Conservation (phyloP, 2,797 vertebrate genomes). For the Lophius americanus region DNA sequence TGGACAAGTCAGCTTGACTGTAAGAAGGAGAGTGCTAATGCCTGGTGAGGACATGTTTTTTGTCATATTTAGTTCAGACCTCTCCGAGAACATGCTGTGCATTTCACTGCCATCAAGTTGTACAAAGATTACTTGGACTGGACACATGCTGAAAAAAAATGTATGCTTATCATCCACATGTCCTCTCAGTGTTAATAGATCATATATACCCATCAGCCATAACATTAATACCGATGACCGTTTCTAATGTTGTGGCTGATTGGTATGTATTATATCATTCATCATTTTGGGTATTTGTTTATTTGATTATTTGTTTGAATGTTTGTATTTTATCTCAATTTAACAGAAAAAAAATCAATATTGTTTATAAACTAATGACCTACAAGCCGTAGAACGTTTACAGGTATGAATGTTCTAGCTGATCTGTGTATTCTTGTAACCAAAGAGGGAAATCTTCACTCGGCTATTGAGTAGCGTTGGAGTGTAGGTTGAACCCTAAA, state of each 20-base stretch:
- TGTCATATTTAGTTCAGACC: slow-evolving; percentile 19
- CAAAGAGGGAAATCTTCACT: neutral
- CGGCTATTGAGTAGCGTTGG: neutral
- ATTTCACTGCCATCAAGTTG: slow-evolving; percentile 36
- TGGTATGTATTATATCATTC: too few species aligned
- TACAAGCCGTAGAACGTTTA: too few species aligned
- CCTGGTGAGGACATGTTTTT: slow-evolving; percentile 82
- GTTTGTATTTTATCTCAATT: too few species aligned
- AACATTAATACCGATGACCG: too few species aligned
- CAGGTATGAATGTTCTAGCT: too few species aligned
- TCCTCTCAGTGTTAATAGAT: slow-evolving; percentile 30
- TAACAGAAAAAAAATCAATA: too few species aligned
- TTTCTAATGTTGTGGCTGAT: too few species aligned
- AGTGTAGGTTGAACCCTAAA: neutral
- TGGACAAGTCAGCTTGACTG: slow-evolving; percentile 97
- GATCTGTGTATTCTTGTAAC: neutral
- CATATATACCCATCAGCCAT: slow-evolving; percentile 4
- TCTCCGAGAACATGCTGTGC: slow-evolving; percentile 31
- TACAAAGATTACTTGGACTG: slow-evolving; percentile 30
- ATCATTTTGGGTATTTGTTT: too few species aligned
- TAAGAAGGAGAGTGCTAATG: slow-evolving; percentile 92
- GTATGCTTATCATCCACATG: slow-evolving; percentile 37
- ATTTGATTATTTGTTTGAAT: too few species aligned
- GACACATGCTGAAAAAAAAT: slow-evolving; percentile 37
- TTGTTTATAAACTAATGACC: too few species aligned